Base-by-base conservation (phyloP, 1,140 invertebrate genomes). In the Spodoptera litura region DNA sequence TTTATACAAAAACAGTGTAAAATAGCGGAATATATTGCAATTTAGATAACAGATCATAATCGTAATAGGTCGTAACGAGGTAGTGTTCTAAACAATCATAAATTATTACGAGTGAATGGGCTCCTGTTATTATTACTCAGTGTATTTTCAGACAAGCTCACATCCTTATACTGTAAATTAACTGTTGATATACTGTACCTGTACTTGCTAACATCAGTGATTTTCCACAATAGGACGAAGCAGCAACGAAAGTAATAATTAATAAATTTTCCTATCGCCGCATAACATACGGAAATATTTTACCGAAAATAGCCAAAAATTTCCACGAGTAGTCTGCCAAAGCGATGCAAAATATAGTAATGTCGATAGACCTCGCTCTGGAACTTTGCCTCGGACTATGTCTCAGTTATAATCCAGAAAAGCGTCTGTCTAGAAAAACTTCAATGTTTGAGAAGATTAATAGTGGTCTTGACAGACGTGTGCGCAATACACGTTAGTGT, bases 391-490 rank as follows among this genome's bases (percentile, higher is more conserved):
- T 49, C 25, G 11, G 20, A 38, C 20, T 52, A 31, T 70, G 25
- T 70, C 49, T 78, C 31, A 78, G 35, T 31, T 59, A 49, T 75
- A 44, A 80, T 76, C 44, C 49, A 51, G 53, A 81, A 78, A 75
- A 81, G 75, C 71, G 73, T 80, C 44, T 83, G 56, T 80, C 31
- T 59, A 73, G 61, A 71, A 61, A 84, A 81, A 85, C 81, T 81
- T 78, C 62, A 61, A 58, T 75, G 58, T 62, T 74, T 55, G 12
- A 38, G 71, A 87, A 90, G 88, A 91, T 93, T 90, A 93, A 93
- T 93, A 89, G 85, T 88, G 81, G 78, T 91, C 87, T 81, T 93
- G 91, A 91, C 90, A 88, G 91, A 93, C 87, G 83, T 88, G 58
- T 75, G 84, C 86, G 84, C 83, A 88, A 79, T 78, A 72, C 61